Percentiles rank a stretch among this genome's conserved stretches.
Evolutionary conservation across 2,888 invertebrate genomes (phyloP).

Genomic region (Hyles lineata): DNA sequence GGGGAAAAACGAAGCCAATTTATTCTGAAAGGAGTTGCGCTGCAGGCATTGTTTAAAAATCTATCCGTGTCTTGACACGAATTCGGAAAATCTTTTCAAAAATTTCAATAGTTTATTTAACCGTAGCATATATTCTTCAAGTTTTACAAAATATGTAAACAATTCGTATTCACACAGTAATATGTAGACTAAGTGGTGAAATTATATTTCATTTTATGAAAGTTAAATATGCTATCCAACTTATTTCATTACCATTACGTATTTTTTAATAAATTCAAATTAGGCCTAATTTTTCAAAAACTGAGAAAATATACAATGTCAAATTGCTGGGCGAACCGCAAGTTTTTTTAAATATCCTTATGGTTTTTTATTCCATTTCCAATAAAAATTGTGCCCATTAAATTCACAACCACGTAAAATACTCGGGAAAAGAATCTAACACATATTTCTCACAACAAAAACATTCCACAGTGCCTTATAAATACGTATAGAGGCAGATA

Average conservation of each 20-base stretch:
- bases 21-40: conserved; percentile 52
- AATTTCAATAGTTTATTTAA: not conserved
- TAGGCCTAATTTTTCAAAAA: too few relatives aligned
- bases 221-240: not conserved
- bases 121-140: not conserved
- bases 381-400: too few relatives aligned
- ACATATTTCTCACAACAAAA: too few relatives aligned
- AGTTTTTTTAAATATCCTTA: too few relatives aligned
- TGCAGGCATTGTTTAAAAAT: conserved; percentile 45
- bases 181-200: not conserved
- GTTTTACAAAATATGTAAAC: not conserved
- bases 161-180: not conserved
- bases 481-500: not conserved
- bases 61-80: conserved; percentile 33
- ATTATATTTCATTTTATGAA: not conserved
- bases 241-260: not conserved
- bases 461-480: not conserved
- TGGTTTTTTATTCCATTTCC: too few relatives aligned
- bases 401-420: too few relatives aligned
- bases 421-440: too few relatives aligned
- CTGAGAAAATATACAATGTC: too few relatives aligned
- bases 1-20: conserved; percentile 73
- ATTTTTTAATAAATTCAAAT: too few relatives aligned
- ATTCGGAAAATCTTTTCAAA: not conserved
- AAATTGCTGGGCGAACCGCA: too few relatives aligned